Evolutionary conservation across 2,113 vertebrate species (phyloP), one percentile per base, ranked within the genome.

Genomic region (Rhinoderma darwinii): DNA sequence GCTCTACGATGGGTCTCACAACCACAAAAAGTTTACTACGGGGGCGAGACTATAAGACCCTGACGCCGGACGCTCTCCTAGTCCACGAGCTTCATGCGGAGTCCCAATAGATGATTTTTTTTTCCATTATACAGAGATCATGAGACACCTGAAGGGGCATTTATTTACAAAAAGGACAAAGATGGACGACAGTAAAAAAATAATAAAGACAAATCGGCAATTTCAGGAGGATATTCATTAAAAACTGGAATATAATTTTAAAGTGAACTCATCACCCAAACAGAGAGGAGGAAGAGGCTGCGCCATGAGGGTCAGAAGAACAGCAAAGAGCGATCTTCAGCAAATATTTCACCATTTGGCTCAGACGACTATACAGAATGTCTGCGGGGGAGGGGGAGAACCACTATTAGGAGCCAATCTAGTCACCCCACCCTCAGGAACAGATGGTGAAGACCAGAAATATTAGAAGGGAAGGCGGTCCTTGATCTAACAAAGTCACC

Each of bases 121-220:
- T n/a, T n/a, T n/a, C n/a, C 8, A 4, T 14, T 39, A 2, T 41
- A 72, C 68, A 72, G 20, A 22, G 10, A 70, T 5, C n/a, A 39
- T 27, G 39, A 44, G 63, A 87, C 79, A 87, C 78, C 79, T 74
- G 50, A 87, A 82, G 86, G 86, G 78, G 54, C 54, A 61, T 82
- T 87, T 82, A 82, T 87, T 87, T 82, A 82, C 78, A 87, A 87
- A 84, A 87, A 74, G 50, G 25, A 59, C 78, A 87, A 35, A 54
- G 68, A 73, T 59, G 77, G 41, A 82, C 41, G 50, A 82, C 86
- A 74, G 54, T 63, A 43, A 73, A 43, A 73, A 80, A 79, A 47
- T 41, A 70, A 63, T 22, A 56, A 51, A 73, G 25, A 63, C 6
- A 41, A 84, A 54, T 56, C 51, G 41, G 44, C 27, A 32, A n/a